Percentiles rank a stretch among this genome's conserved stretches.
Evolutionary conservation across 2,113 vertebrate genomes (phyloP).

Genomic region (Gymnogyps californianus): DNA sequence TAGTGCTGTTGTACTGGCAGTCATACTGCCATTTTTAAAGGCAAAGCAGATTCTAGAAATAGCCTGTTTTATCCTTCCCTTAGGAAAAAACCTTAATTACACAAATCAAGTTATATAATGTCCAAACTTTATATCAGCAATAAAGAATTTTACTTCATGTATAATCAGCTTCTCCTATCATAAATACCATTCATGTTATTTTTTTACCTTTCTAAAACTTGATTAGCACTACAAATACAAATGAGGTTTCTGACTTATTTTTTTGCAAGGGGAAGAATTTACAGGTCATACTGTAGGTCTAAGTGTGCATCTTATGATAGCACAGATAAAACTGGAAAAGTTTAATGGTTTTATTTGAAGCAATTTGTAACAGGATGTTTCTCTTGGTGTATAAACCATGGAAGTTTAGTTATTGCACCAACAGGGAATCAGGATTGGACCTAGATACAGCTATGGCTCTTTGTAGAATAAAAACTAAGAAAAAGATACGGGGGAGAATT

Average conservation of each 20-base stretch:
- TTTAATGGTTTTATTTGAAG: neutral
- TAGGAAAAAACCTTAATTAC: conserved; percentile 4
- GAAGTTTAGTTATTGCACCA: neutral
- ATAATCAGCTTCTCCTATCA: neutral
- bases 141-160: neutral
- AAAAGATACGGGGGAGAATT: neutral
- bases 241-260: neutral
- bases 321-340: neutral
- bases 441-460: neutral
- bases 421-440: neutral
- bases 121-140: neutral
- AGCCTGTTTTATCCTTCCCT: neutral
- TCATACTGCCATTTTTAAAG: neutral
- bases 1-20: neutral
- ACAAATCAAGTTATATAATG: neutral
- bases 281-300: neutral
- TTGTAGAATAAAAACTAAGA: neutral
- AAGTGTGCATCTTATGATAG: neutral
- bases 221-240: neutral
- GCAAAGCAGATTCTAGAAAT: neutral
- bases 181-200: neutral
- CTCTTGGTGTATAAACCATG: neutral
- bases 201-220: neutral
- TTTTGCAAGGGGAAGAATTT: neutral
- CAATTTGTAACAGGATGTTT: neutral